Evolutionary conservation across 2,113 vertebrate species (phyloP).

Genomic region (Gobio gobio): DNA sequence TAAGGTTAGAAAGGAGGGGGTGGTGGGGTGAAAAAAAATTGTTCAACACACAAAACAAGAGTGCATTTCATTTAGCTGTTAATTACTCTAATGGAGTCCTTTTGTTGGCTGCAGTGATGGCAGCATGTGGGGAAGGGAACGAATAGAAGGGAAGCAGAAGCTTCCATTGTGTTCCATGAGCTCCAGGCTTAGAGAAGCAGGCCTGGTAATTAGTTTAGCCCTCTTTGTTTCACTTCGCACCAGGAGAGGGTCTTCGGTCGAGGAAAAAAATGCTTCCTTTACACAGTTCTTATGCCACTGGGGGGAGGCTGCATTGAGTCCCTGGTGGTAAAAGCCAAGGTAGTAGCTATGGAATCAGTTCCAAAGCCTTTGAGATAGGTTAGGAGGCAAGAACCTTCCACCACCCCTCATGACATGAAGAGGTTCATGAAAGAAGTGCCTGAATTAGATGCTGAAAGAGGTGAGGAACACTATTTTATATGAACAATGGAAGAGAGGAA

Average conservation of each 20-base stretch:
- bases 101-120: conserved; percentile 66
- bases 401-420: not conserved
- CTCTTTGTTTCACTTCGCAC: conserved; percentile 64
- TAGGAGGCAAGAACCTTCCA: conserved; percentile 32
- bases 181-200: conserved; percentile 64
- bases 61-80: conserved; percentile 73
- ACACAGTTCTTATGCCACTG: conserved; percentile 62
- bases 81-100: conserved; percentile 77
- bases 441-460: not conserved
- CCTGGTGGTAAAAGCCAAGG: conserved; percentile 54
- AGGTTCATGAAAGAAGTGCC: not conserved
- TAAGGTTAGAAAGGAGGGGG: conserved; percentile 33
- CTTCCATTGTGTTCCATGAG: conserved; percentile 73
- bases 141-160: conserved; percentile 67
- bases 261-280: conserved; percentile 66
- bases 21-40: conserved; percentile 50
- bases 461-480: not conserved
- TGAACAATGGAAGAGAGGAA: not conserved
- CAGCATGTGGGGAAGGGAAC: conserved; percentile 63
- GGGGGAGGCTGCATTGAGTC: not conserved
- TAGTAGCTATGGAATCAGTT: conserved; percentile 63
- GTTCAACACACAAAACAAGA: conserved; percentile 65
- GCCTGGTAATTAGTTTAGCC: conserved; percentile 77
- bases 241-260: conserved; percentile 69
- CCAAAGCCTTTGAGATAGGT: conserved; percentile 47